These are phyloP conservation scores for Melipona quadrifasciata DNA, from an alignment of 1,140 invertebrate genomes.

Conservation along the genomic window DNA sequence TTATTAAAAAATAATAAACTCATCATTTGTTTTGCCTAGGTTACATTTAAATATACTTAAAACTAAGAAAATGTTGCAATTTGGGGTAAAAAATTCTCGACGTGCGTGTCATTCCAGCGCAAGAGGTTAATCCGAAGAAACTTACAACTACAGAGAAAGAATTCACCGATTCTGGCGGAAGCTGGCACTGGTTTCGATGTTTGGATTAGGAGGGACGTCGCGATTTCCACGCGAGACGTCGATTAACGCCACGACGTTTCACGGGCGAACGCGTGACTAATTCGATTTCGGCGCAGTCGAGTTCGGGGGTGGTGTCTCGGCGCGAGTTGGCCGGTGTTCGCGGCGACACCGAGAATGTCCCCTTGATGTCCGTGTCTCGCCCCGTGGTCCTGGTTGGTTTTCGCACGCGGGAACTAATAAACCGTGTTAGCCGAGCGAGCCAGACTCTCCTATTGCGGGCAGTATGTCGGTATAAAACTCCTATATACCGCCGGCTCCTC, in stretches of 20 bases:
- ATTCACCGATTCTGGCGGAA: too few species aligned
- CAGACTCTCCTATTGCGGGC: not conserved
- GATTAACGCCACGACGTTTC: not conserved
- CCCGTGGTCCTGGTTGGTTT: not conserved
- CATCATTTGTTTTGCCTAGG: too few species aligned
- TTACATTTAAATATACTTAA: too few species aligned
- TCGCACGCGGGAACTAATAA: constrained; percentile 2
- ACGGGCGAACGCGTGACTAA: not conserved
- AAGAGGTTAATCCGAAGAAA: too few species aligned
- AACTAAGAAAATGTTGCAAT: too few species aligned
- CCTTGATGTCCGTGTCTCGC: not conserved
- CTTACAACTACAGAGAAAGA: too few species aligned
- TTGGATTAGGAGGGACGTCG: not conserved
- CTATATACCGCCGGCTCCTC: not conserved
- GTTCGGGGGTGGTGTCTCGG: not conserved
- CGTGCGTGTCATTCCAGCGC: too few species aligned
- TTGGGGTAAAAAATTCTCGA: too few species aligned
- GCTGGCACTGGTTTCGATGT: too few species aligned
- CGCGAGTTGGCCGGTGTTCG: not conserved
- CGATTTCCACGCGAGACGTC: not conserved
- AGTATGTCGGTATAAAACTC: not conserved
- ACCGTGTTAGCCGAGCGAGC: not conserved
- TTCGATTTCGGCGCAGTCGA: not conserved
- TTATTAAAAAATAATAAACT: too few species aligned
- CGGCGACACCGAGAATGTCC: not conserved